A percentile compares a stretch with the other conserved stretches of the same genome.
phyloP scores from a whole-genome alignment of 2,888 invertebrate genomes.

The Electrophaes corylata region DNA sequence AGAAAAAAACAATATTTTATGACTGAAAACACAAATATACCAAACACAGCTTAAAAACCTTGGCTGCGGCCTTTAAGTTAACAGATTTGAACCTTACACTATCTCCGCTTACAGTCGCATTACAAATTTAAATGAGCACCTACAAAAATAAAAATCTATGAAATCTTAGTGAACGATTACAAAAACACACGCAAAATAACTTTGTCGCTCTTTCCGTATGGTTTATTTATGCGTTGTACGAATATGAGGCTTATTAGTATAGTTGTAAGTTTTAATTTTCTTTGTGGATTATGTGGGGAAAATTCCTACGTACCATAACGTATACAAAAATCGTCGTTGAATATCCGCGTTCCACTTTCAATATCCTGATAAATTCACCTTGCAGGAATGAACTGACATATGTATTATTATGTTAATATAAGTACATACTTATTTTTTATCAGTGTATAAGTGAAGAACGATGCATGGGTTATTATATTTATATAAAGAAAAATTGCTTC shows the following conservation, averaged over 20 bases:
- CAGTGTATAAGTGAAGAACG: too few species aligned
- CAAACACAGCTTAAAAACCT: conserved; percentile 43
- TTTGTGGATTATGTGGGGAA: neutral
- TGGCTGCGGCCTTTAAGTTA: conserved; percentile 64
- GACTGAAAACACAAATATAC: too few species aligned
- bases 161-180: neutral
- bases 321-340: neutral
- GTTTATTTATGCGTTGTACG: neutral
- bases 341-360: conserved; percentile 11
- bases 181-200: conserved; percentile 16
- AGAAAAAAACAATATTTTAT: too few species aligned
- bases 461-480: too few species aligned
- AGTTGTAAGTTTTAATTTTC: neutral
- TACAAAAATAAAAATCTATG: conserved; percentile 6
- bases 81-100: conserved; percentile 56
- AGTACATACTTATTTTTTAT: too few species aligned
- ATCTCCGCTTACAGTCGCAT: conserved; percentile 46
- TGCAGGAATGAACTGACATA: conserved; percentile 14
- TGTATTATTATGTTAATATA: neutral
- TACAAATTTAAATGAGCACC: conserved; percentile 27
- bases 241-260: conserved; percentile 1
- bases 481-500: too few species aligned
- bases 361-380: conserved; percentile 11
- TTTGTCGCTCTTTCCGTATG: neutral
- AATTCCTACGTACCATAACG: neutral